Percentiles rank a stretch among this genome's conserved stretches.
These are phyloP conservation scores for Protula sp. DNA, from an alignment of 2,888 invertebrate genomes.

Conservation along the genomic window DNA sequence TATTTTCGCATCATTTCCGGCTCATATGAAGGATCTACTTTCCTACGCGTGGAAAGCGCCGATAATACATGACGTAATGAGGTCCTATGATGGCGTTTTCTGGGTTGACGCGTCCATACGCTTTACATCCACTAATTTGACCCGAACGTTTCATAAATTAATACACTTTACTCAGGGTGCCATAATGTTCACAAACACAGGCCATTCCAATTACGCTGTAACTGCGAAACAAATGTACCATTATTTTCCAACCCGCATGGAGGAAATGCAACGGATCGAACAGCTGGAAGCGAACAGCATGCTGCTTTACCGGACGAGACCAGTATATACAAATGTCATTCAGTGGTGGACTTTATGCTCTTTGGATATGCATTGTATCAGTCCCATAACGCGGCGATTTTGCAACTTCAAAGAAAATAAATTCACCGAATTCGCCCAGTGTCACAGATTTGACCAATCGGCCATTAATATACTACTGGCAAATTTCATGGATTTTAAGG, in stretches of 20 bases:
- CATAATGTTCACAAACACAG: constrained; percentile 7
- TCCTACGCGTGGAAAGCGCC: constrained; percentile 17
- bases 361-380: constrained; percentile 45
- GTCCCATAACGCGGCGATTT: constrained; percentile 28
- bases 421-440: constrained; percentile 27
- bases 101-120: constrained; percentile 22
- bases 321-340: constrained; percentile 36
- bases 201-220: constrained; percentile 30
- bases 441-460: constrained; percentile 51
- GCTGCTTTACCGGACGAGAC: constrained; percentile 43
- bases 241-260: constrained; percentile 38
- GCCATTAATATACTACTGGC: constrained; percentile 51
- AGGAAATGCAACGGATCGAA: constrained; percentile 30
- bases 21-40: constrained; percentile 3
- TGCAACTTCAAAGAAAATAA: neutral
- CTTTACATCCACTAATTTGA: constrained; percentile 6
- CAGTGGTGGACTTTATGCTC: constrained; percentile 47
- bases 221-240: constrained; percentile 44
- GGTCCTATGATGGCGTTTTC: constrained; percentile 11
- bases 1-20: constrained; percentile 4
- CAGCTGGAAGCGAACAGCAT: constrained; percentile 34
- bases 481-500: constrained; percentile 43
- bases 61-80: constrained; percentile 16
- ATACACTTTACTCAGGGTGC: constrained; percentile 5
- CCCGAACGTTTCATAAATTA: neutral